Evolutionary conservation across 2,888 invertebrate species (phyloP).

Genomic region (Melieria crassipennis): DNA sequence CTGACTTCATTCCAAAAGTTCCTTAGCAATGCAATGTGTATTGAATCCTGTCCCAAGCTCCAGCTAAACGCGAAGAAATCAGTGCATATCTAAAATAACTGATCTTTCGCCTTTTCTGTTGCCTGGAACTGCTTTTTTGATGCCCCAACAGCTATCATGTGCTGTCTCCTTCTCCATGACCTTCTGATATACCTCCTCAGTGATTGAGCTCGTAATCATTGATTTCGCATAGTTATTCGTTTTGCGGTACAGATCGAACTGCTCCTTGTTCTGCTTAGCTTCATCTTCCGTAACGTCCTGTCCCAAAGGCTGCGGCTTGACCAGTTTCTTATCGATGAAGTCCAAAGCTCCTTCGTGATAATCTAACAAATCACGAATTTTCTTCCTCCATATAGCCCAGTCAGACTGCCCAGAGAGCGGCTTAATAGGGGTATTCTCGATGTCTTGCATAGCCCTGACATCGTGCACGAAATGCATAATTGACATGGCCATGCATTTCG

Average conservation of each 20-base stretch:
- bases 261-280: slow-evolving; percentile 37
- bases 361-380: slow-evolving; percentile 36
- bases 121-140: slow-evolving; percentile 49
- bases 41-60: slow-evolving; percentile 48
- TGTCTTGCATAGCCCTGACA: too few relatives aligned
- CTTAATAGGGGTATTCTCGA: too few relatives aligned
- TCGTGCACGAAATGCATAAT: too few relatives aligned
- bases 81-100: slow-evolving; percentile 54
- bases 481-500: too few relatives aligned
- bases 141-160: slow-evolving; percentile 49
- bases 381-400: slow-evolving; percentile 26
- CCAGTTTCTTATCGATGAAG: slow-evolving; percentile 30
- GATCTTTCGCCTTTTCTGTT: slow-evolving; percentile 48
- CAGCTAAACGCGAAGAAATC: slow-evolving; percentile 54
- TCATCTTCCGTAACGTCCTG: slow-evolving; percentile 37
- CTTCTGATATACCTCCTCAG: slow-evolving; percentile 54
- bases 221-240: slow-evolving; percentile 57
- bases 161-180: slow-evolving; percentile 57
- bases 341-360: slow-evolving; percentile 36
- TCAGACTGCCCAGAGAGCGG: slow-evolving; percentile 11
- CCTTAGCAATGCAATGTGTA: slow-evolving; percentile 48
- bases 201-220: slow-evolving; percentile 52
- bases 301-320: slow-evolving; percentile 27
- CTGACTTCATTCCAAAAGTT: slow-evolving; percentile 48
- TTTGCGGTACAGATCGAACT: slow-evolving; percentile 48